These are phyloP conservation scores for Eupithecia subumbrata DNA, from an alignment of 2,888 invertebrate genomes.

Conservation along the genomic window DNA sequence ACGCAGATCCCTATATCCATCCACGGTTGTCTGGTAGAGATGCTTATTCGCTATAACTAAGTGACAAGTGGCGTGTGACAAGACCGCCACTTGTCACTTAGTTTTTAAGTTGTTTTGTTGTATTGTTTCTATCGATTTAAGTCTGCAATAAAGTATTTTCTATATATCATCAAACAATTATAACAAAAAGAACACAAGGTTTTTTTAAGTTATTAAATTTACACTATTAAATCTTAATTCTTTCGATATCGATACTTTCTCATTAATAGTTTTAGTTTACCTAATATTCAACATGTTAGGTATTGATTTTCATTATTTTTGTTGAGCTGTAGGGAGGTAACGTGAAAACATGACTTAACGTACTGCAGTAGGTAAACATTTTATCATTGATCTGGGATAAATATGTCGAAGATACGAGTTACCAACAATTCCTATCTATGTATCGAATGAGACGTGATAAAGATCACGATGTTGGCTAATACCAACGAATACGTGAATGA, in stretches of 20 bases:
- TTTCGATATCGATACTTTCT: not conserved
- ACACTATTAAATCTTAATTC: not conserved
- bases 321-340: not conserved
- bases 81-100: no score
- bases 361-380: constrained; percentile 13
- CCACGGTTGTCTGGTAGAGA: no score
- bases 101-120: no score
- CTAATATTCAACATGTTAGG: no score
- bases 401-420: constrained; percentile 41
- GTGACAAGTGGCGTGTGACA: no score
- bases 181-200: no score
- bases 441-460: not conserved
- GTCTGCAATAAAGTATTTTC: no score
- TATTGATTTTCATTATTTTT: not conserved
- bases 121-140: no score
- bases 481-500: constrained; percentile 1
- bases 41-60: no score
- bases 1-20: no score
- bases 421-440: constrained; percentile 7
- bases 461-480: constrained; percentile 1
- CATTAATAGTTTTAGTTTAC: not conserved
- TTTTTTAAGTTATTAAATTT: not conserved
- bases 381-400: constrained; percentile 42
- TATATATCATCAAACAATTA: no score
- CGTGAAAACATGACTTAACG: not conserved